Evolutionary conservation across 1,140 invertebrate species (phyloP).

Genomic region (Drosophila ananassae): DNA sequence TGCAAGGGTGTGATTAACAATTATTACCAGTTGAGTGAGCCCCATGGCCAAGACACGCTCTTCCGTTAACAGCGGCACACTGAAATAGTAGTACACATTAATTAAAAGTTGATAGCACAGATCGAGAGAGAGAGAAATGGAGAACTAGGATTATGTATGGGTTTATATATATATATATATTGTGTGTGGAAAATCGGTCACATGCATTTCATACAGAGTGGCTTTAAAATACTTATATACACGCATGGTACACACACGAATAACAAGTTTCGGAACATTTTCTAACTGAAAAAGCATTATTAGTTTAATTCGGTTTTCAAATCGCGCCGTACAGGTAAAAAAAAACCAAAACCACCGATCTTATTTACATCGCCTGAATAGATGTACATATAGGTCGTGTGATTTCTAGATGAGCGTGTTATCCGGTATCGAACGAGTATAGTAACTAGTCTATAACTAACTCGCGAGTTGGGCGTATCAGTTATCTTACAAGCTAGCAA

Average conservation of each 20-base stretch:
- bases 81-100: constrained; percentile 72
- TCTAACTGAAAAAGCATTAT: constrained; percentile 38
- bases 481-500: constrained; percentile 59
- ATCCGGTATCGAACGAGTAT: constrained; percentile 24
- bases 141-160: constrained; percentile 8
- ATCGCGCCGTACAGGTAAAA: constrained; percentile 34
- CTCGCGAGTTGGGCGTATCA: constrained; percentile 34
- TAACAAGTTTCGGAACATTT: constrained; percentile 29
- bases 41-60: constrained; percentile 25
- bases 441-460: constrained; percentile 48
- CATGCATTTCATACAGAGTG: constrained; percentile 35
- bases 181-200: constrained; percentile 30
- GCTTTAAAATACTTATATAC: constrained; percentile 37
- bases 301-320: constrained; percentile 37
- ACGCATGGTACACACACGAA: constrained; percentile 30
- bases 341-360: constrained; percentile 39
- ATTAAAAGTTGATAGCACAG: constrained; percentile 25
- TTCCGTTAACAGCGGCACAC: constrained; percentile 46
- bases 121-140: background rate
- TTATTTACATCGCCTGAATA: constrained; percentile 38
- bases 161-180: constrained; percentile 24
- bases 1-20: constrained; percentile 47
- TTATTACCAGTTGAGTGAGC: constrained; percentile 67
- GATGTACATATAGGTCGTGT: constrained; percentile 22
- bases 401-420: constrained; percentile 36